Percentiles rank a stretch among this genome's conserved stretches.
Conservation (phyloP, 1,140 invertebrate genomes). For the Pinna nobilis region DNA sequence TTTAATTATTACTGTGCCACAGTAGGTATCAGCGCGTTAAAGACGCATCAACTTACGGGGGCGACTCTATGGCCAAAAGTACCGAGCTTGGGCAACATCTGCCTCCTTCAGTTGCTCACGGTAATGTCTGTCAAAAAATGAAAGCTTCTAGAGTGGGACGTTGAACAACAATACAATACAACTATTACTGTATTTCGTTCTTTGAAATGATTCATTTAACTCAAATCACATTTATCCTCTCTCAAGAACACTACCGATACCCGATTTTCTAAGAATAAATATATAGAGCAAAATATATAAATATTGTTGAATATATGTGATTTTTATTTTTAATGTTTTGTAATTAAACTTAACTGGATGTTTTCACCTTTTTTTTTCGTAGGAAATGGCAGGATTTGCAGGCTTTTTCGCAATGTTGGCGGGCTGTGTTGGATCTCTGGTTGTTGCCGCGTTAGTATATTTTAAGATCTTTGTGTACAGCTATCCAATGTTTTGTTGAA, state of each 20-base stretch:
- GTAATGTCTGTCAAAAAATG: neutral
- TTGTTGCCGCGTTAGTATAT: slow-evolving; percentile 1
- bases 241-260: no score
- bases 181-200: neutral
- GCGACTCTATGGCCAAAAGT: no score
- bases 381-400: neutral
- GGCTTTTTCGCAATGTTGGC: neutral
- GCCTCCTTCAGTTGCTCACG: no score
- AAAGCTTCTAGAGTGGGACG: neutral
- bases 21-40: no score
- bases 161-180: neutral
- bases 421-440: neutral
- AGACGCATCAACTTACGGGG: no score
- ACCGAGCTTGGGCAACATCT: no score
- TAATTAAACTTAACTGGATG: neutral
- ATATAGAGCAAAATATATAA: neutral
- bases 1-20: no score
- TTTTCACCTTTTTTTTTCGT: neutral
- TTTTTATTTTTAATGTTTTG: neutral
- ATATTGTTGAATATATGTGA: neutral
- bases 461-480: no score
- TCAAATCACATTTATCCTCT: no score
- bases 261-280: no score
- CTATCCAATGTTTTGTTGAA: neutral
- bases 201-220: neutral